Evolutionary conservation across 2,888 invertebrate genomes (phyloP).

Genomic region (Drosophila quasianomalipes): DNA sequence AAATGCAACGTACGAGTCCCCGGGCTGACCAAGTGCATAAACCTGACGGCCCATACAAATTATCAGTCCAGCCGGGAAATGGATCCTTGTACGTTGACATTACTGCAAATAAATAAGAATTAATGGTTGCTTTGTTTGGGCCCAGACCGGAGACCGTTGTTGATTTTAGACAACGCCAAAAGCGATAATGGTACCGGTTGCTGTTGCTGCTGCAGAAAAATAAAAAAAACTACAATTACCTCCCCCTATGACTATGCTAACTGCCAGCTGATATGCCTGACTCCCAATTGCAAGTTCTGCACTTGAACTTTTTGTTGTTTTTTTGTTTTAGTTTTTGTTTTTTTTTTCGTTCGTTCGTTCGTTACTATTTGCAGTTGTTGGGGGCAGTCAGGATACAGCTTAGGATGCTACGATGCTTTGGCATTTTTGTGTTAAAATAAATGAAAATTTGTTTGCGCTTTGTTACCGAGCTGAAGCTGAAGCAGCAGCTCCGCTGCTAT

Average conservation of each 20-base stretch:
- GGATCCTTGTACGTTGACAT: constrained; percentile 86
- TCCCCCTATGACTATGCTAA: constrained; percentile 17
- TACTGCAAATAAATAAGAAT: constrained; percentile 84
- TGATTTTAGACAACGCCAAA: constrained; percentile 71
- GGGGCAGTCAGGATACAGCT: constrained; percentile 58
- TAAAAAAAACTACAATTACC: background rate
- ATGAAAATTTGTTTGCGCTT: constrained; percentile 81
- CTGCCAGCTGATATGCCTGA: constrained; percentile 72
- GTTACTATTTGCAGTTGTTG: constrained; percentile 31
- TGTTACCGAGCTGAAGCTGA: constrained; percentile 54
- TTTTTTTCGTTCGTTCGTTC: constrained; percentile 4
- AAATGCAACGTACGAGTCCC: constrained; percentile 85
- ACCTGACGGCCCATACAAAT: constrained; percentile 86
- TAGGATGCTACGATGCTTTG: constrained; percentile 65
- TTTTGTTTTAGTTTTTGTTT: constrained; percentile 18
- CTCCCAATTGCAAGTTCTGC: constrained; percentile 75
- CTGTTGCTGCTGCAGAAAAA: constrained; percentile 3
- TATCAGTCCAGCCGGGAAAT: constrained; percentile 86
- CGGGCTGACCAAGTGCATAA: constrained; percentile 85
- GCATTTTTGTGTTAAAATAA: constrained; percentile 81
- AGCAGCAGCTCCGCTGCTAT: background rate
- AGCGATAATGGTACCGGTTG: constrained; percentile 68
- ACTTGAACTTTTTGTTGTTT: constrained; percentile 66
- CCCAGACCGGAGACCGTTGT: constrained; percentile 38
- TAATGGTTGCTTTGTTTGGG: constrained; percentile 73